A percentile compares a stretch with the other conserved stretches of the same genome.
These are phyloP conservation scores for Triplophysa rosa DNA, from an alignment of 2,113 vertebrate genomes.

Conservation along the genomic window DNA sequence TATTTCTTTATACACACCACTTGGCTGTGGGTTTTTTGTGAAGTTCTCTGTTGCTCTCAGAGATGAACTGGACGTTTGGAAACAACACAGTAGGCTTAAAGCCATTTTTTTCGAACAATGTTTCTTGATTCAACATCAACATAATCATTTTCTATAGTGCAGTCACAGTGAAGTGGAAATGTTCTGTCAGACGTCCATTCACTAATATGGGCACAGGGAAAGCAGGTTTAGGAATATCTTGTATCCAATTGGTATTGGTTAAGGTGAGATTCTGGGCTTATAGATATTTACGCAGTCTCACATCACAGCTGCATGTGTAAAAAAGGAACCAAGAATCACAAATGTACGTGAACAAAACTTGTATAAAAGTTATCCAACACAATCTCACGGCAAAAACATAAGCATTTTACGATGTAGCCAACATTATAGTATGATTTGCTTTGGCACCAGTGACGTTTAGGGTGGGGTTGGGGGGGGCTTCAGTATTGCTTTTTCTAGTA, in stretches of 20 bases:
- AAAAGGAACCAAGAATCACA: not conserved
- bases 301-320: not conserved
- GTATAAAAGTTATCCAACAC: too few species aligned
- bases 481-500: too few species aligned
- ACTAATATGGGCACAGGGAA: slow-evolving; percentile 1
- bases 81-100: too few species aligned
- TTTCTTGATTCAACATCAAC: not conserved
- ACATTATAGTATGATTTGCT: too few species aligned
- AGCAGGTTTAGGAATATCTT: slow-evolving; percentile 7
- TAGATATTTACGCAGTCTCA: not conserved
- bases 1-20: not conserved
- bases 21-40: not conserved
- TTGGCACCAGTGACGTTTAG: too few species aligned
- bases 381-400: too few species aligned
- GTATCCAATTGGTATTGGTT: not conserved
- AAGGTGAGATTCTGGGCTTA: not conserved
- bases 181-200: slow-evolving; percentile 18
- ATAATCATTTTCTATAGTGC: not conserved
- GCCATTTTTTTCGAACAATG: not conserved
- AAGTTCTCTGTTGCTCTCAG: not conserved
- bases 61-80: not conserved
- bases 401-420: too few species aligned
- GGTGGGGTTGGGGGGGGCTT: too few species aligned
- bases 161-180: slow-evolving; percentile 19
- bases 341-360: not conserved